phyloP scores from a whole-genome alignment of 2,888 invertebrate genomes.

The Belgica antarctica region DNA sequence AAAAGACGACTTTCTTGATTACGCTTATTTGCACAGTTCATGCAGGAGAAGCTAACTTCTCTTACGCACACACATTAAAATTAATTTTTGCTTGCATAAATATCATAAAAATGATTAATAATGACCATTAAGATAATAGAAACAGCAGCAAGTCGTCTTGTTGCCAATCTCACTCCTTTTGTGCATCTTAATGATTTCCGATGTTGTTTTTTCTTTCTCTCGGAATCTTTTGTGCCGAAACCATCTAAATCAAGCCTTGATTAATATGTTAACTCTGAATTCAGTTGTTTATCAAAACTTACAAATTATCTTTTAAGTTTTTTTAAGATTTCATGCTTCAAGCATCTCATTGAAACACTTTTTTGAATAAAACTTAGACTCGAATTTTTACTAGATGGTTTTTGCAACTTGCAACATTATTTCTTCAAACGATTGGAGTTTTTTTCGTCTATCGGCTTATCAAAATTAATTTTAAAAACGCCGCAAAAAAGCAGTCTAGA shows the following conservation, averaged over 20 bases:
- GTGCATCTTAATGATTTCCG: conserved; percentile 33
- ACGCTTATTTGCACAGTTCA: background rate
- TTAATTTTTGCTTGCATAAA: conserved; percentile 20
- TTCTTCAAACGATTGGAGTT: background rate
- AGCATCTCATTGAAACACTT: too few species aligned
- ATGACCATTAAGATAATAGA: conserved; percentile 39
- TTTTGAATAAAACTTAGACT: too few species aligned
- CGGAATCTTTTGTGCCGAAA: too few species aligned
- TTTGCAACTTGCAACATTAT: too few species aligned
- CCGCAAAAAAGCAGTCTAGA: conserved; percentile 18
- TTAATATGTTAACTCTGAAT: too few species aligned
- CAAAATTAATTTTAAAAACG: background rate
- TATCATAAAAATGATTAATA: conserved; percentile 39
- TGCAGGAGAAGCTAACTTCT: background rate
- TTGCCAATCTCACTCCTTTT: background rate
- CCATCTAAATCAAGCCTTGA: too few species aligned
- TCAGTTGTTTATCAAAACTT: too few species aligned
- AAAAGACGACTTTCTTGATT: background rate
- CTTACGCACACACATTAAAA: background rate
- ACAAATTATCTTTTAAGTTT: too few species aligned
- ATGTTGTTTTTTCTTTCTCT: background rate
- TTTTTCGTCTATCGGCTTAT: background rate
- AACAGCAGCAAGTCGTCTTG: background rate
- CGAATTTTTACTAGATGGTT: too few species aligned
- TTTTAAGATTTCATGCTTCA: too few species aligned